Percentiles rank a stretch among this genome's conserved stretches.
These are phyloP conservation scores for Phenacoccus solenopsis DNA, from an alignment of 1,140 invertebrate species.

Conservation along the genomic window DNA sequence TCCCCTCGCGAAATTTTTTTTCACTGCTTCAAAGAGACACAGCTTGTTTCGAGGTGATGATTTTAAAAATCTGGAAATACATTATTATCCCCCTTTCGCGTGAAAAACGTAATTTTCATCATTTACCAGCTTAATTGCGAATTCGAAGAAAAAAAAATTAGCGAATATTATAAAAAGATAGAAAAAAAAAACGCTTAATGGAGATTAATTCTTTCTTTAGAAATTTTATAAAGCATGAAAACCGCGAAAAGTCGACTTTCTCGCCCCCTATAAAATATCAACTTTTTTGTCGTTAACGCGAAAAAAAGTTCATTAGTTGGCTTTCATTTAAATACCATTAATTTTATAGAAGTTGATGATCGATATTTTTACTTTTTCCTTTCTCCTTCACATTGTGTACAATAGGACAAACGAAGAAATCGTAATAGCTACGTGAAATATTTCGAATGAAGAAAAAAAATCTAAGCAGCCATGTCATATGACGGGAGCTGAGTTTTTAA, in stretches of 20 bases:
- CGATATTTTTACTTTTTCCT: neutral
- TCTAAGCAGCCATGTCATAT: too few relatives aligned
- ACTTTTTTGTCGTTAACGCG: neutral
- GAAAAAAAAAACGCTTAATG: neutral
- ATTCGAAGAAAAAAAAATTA: neutral
- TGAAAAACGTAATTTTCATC: too few relatives aligned
- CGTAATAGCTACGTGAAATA: too few relatives aligned
- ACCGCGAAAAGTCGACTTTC: neutral
- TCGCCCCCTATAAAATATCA: neutral
- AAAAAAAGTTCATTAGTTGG: neutral
- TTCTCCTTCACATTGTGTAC: too few relatives aligned
- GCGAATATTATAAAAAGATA: neutral
- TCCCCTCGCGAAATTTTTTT: too few relatives aligned
- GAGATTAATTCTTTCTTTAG: neutral
- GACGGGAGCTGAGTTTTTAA: too few relatives aligned
- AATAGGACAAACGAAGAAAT: too few relatives aligned
- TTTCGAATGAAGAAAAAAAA: too few relatives aligned
- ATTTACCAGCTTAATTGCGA: neutral
- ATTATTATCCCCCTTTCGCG: too few relatives aligned
- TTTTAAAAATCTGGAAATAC: too few relatives aligned
- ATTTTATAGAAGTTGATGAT: neutral
- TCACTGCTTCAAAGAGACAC: too few relatives aligned
- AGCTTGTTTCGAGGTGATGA: too few relatives aligned
- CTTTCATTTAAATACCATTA: neutral
- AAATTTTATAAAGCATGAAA: neutral